Conservation (phyloP, 2,888 invertebrate species). For the Lampropteryx suffumata region DNA sequence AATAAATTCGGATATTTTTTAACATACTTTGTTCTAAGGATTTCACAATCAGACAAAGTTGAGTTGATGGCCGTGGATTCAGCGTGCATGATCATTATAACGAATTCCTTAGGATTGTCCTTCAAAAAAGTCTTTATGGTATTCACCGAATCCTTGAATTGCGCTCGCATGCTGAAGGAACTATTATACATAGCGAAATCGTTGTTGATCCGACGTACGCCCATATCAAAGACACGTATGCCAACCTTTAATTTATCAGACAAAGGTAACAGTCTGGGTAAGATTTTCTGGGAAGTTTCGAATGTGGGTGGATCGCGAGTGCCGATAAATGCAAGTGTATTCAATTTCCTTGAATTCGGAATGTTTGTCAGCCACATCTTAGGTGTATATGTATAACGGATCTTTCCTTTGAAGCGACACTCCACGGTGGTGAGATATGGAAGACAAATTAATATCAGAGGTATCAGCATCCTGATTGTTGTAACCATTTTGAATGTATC, state of each 20-base stretch:
- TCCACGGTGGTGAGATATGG: neutral
- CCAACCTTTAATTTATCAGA: neutral
- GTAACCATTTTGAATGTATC: neutral
- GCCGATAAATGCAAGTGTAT: neutral
- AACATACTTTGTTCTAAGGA: neutral
- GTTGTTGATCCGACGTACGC: neutral
- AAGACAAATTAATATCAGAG: neutral
- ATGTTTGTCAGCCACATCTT: neutral
- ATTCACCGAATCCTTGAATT: neutral
- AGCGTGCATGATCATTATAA: neutral
- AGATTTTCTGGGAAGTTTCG: neutral
- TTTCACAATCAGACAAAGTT: neutral
- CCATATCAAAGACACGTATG: conserved; percentile 1
- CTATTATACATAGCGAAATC: neutral
- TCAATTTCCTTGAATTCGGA: neutral
- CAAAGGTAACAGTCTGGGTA: neutral
- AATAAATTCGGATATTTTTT: neutral
- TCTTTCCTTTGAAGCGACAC: neutral
- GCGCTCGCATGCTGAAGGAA: neutral
- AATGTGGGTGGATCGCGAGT: neutral
- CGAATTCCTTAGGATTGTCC: neutral
- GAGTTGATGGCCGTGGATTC: neutral
- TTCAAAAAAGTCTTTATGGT: neutral
- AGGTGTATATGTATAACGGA: neutral
- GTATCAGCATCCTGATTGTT: neutral